Evolutionary conservation across 2,797 vertebrate species (phyloP), one percentile per base, ranked within the genome.

Genomic region (Parotocinclus haroldoi): DNA sequence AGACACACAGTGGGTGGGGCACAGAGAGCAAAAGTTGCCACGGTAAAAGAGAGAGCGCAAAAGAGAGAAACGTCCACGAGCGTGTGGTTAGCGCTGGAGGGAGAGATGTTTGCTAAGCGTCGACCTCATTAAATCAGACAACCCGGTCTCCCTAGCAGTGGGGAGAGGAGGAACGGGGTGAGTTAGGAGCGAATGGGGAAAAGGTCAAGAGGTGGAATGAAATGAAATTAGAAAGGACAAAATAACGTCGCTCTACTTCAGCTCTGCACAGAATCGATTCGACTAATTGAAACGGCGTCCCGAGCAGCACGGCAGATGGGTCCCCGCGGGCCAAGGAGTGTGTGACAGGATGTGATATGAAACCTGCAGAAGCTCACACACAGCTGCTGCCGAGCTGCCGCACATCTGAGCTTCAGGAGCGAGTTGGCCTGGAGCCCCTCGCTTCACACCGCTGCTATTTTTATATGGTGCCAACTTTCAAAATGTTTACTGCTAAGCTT

Each of bases 281-380:
- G 79, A 84, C 83, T 88, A 88, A 91, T 89, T 89, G 86, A 89
- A 90, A 87, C 80, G 81, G 82, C 81, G 82, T 79, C 70, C 65
- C 84, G 79, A 81, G 83, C 85, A 82, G 77, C 76, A 75, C 74
- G 82, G 70, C 85, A 86, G 85, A 85, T 82, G 84, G 80, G 82
- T 82, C 80, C 84, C 81, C 78, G 80, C 77, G 76, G 81, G 84
- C 85, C 83, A 83, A 85, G 74, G 75, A 76, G 82, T 71, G 78
- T 81, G 76, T 77, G 82, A 87, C 83, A 82, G 72, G 78, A 86
- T 85, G 82, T 82, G 69, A 79, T 85, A 77, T 83, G 81, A 87
- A 83, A 78, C 82, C 84, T 80, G 55, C 57, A 78, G 81, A 84
- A 78, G 58, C 72, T 69, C 49, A 45, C 72, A 59, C 60, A 73